Conservation (phyloP, 2,888 invertebrate species). For the Netelia inedita region DNA sequence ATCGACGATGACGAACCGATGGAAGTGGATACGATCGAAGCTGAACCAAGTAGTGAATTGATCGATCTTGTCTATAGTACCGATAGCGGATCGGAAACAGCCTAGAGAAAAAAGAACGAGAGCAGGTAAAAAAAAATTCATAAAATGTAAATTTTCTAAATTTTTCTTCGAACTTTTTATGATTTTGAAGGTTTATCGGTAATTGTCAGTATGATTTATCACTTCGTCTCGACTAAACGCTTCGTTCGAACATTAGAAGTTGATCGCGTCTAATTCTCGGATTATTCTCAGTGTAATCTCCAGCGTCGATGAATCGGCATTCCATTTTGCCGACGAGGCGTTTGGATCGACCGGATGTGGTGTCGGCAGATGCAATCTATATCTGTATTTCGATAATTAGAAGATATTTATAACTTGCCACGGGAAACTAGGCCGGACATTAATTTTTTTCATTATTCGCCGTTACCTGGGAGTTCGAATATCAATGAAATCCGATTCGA, state of each 20-base stretch:
- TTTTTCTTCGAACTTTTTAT: neutral
- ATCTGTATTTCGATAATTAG: constrained; percentile 83
- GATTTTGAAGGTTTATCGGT: neutral
- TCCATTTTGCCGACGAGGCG: constrained; percentile 93
- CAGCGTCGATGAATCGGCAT: constrained; percentile 88
- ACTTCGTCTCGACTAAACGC: neutral
- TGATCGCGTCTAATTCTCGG: constrained; percentile 94
- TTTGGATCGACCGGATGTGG: constrained; percentile 94
- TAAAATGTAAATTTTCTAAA: neutral
- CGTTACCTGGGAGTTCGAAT: constrained; percentile 81
- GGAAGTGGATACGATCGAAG: neutral
- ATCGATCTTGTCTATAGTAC: neutral
- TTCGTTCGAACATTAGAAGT: constrained; percentile 88
- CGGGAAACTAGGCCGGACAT: no score
- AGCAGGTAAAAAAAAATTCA: neutral
- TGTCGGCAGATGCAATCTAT: constrained; percentile 90
- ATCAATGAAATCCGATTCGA: constrained; percentile 83
- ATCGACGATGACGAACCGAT: neutral
- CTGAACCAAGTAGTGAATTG: neutral
- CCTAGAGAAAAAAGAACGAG: neutral
- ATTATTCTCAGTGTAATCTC: constrained; percentile 90
- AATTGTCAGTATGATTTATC: neutral
- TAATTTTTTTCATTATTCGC: neutral
- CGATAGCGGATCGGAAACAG: constrained; percentile 25
- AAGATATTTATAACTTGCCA: neutral